These are phyloP conservation scores for Ptychodera flava DNA, from an alignment of 35 echinoderm and acorn worm species.

Conservation along the genomic window DNA sequence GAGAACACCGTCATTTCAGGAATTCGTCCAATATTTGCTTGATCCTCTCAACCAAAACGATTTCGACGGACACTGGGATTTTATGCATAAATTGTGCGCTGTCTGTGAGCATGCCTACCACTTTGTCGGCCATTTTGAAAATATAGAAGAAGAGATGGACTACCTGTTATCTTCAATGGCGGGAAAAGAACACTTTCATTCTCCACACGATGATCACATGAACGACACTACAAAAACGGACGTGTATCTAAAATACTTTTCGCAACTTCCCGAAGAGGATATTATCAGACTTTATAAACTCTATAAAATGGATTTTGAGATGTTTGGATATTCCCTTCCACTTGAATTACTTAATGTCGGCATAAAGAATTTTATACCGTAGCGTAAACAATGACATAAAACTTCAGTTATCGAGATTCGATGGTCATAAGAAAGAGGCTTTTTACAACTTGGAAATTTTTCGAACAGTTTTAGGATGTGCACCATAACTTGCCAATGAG, in stretches of 20 bases:
- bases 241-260: slow-evolving; percentile 22
- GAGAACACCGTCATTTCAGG: slow-evolving; percentile 46
- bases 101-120: slow-evolving; percentile 69
- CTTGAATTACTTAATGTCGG: too few species aligned
- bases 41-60: slow-evolving; percentile 15
- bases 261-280: slow-evolving; percentile 33
- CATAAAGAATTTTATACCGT: too few species aligned
- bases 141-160: slow-evolving; percentile 43
- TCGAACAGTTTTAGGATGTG: too few species aligned
- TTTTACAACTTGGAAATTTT: too few species aligned
- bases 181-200: slow-evolving; percentile 57
- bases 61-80: slow-evolving; percentile 71
- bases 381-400: too few species aligned
- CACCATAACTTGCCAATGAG: too few species aligned
- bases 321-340: slow-evolving; percentile 61
- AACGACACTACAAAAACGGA: slow-evolving; percentile 12
- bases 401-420: too few species aligned
- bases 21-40: slow-evolving; percentile 58
- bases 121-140: slow-evolving; percentile 86
- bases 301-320: slow-evolving; percentile 72
- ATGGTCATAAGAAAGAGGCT: too few species aligned
- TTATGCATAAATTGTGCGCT: slow-evolving; percentile 67
- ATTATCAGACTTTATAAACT: slow-evolving; percentile 51
- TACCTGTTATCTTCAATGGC: slow-evolving; percentile 50
- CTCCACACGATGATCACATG: slow-evolving; percentile 34